Evolutionary conservation across 2,888 invertebrate genomes (phyloP), one percentile per base, ranked within the genome.

Genomic region (Patella depressa): DNA sequence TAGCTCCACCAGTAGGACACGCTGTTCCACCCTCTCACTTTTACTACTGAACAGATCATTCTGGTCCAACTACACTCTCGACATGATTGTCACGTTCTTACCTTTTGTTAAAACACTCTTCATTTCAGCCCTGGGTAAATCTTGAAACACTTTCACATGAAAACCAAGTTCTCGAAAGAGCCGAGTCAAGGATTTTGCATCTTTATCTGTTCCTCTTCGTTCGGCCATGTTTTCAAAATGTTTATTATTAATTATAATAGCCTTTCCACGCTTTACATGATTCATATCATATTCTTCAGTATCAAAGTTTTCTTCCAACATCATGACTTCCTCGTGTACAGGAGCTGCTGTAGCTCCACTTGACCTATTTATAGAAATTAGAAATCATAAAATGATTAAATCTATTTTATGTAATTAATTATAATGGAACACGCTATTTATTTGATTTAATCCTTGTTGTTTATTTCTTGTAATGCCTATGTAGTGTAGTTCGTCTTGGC

Each of bases 161-260:
- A 93, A 84, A 89, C 91, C 88, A 93, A 94, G 24, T 95, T 92
- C 53, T 94, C 93, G 85, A 73, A 91, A 87, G 45, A 85, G 77
- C 53, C 93, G 93, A 75, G 93, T 92, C 75, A 97, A 93, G 88
- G 95, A 95, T 80, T 95, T 94, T 85, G 96, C 94, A 91, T 98
- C 98, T 71, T 95, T 95, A 89, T 96, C 95, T 2, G 97, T 98
- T 1, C 98, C 98, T 83, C 94, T 94, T 71, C 92, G 81, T 14
- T 85, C 85, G 11, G 86, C 84, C 81, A 92, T 88, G 9, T 86
- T 81, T 3, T 91, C 89, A 88, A 98, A 98, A 87, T 93, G 92
- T 92, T 96, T 96, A 90, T 98, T 97, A 91, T 98, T 98, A 88
- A 98, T 96, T 88, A 98, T 96, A 19, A 97, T 91, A 4, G 97